phyloP scores from a whole-genome alignment of 2,113 vertebrate genomes.

The Amblyopsis rosae region DNA sequence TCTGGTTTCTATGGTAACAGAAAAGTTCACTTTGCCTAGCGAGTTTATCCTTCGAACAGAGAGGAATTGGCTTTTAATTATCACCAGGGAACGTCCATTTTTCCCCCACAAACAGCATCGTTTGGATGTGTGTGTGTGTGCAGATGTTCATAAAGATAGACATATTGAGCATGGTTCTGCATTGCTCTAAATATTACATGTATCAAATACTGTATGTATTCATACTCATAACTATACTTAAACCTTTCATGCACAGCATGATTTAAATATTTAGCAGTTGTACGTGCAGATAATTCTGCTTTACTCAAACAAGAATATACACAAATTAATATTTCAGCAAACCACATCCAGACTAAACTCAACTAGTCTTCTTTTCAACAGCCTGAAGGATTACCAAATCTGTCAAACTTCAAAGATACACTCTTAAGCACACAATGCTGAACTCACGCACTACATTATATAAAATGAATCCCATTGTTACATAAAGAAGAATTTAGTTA shows the following conservation, averaged over 20 bases:
- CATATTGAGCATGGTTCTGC: not conserved
- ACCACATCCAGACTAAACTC: too few relatives aligned
- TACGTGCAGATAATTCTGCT: not conserved
- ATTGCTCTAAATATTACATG: too few relatives aligned
- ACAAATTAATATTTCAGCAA: too few relatives aligned
- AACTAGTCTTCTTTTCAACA: not conserved
- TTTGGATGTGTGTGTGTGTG: not conserved
- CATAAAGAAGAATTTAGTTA: constrained; percentile 41
- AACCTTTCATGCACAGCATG: not conserved
- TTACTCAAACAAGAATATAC: not conserved
- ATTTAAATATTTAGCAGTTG: not conserved
- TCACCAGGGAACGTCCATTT: constrained; percentile 17
- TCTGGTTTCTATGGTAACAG: constrained; percentile 54
- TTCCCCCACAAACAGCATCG: not conserved
- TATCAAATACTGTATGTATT: too few relatives aligned
- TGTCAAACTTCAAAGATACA: constrained; percentile 17
- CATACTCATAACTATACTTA: too few relatives aligned
- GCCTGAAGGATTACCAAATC: constrained; percentile 6
- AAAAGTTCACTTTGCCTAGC: constrained; percentile 31
- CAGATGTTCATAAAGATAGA: not conserved
- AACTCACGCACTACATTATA: constrained; percentile 15
- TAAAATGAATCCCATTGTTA: constrained; percentile 6
- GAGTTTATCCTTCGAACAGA: constrained; percentile 16
- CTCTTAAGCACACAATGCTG: not conserved
- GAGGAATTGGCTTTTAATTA: constrained; percentile 37